Percentiles rank a stretch among this genome's conserved stretches.
Conservation (phyloP, 53 echinoderm and acorn worm species). For the Henricia sp. region DNA sequence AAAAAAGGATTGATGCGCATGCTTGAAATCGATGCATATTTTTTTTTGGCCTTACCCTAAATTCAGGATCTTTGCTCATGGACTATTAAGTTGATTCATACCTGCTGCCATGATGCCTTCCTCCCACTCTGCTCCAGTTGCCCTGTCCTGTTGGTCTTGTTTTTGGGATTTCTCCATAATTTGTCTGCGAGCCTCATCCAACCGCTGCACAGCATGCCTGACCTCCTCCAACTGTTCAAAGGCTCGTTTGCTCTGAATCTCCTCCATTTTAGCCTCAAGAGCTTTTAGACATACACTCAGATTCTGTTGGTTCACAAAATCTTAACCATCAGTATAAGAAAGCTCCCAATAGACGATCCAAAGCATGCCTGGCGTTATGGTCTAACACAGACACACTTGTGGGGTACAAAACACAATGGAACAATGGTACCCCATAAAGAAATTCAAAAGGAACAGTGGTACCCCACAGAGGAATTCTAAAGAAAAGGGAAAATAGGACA, state of each 20-base stretch:
- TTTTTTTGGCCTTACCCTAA: background rate
- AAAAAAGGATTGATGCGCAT: background rate
- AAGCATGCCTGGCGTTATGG: no score
- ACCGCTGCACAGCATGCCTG: background rate
- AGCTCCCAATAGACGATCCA: no score
- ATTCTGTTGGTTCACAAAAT: background rate
- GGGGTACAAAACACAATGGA: no score
- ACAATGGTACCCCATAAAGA: no score
- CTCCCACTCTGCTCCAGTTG: constrained; percentile 8
- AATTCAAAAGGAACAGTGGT: no score
- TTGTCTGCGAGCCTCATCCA: background rate
- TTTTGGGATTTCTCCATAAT: background rate
- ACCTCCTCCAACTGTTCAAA: constrained; percentile 36
- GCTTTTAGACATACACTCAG: background rate
- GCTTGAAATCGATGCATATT: background rate
- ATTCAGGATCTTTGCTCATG: background rate
- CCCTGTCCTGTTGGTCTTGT: background rate
- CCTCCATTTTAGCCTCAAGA: constrained; percentile 10
- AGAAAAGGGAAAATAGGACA: no score
- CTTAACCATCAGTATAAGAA: no score
- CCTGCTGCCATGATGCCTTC: background rate
- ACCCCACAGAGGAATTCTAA: no score
- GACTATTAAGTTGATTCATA: background rate
- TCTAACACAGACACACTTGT: no score
- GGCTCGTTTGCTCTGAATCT: constrained; percentile 28